Base-by-base conservation (phyloP, 2,888 invertebrate species). In the Melieria omissa region DNA sequence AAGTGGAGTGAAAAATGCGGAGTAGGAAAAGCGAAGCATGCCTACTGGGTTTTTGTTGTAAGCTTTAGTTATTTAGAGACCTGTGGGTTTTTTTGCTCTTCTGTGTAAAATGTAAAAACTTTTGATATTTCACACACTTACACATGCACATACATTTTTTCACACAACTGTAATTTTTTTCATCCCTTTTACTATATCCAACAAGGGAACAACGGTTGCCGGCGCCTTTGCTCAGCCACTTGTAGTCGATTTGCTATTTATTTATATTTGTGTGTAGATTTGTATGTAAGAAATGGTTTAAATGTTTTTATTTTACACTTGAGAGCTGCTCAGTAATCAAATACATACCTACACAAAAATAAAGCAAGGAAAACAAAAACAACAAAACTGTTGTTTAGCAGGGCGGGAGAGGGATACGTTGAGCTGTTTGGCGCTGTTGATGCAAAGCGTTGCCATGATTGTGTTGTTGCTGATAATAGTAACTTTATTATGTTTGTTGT, bases 61-160 rank as follows among this genome's bases (percentile, higher is more conserved):
- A 29, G 3, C 29, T 29, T 29, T 29, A 29, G 29, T 29, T 29
- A 29, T 29, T 29, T 49, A 10, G 14, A 8, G n/a, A 1, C 7
- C 10, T 66, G 47, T 66, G 41, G 46, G 46, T 58, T 14, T 47
- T 60, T 57, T 14, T 47, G 66, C 49, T 66, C 49, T 66, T 55
- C 14, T 66, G 58, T 58, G 52, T 62, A 61, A 62, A 68, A 61
- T 68, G 68, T 68, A 52, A 68, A 68, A 68, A 68, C 49, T 68
- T 68, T 68, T 68, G 61, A 68, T 61, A 54, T 68, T 68, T 61
- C 68, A 68, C 54, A 68, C 58, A 61, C 9, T 61, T 58, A 42
- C 45, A 57, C n/a, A 46, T 42, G 7, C 8, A 10, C 45, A 66
- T 60, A 58, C 58, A 66, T 46, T 66, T 66, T 58, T 66, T 66